phyloP scores from a whole-genome alignment of 2,888 invertebrate genomes.

The Fragum fragum region DNA sequence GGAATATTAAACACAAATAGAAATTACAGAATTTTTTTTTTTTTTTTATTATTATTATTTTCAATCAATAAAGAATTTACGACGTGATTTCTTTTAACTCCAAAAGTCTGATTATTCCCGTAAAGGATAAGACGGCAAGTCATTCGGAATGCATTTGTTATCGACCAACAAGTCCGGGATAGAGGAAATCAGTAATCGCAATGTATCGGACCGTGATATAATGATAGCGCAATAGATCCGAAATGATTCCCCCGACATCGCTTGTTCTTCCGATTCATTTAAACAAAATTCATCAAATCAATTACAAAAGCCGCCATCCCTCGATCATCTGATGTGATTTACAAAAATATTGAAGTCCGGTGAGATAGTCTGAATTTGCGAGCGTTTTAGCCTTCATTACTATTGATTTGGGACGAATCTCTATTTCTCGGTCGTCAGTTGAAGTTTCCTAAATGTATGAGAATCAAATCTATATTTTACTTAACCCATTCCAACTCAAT shows the following conservation, averaged over 20 bases:
- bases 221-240: conserved; percentile 30
- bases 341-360: conserved; percentile 16
- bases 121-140: neutral
- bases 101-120: no score
- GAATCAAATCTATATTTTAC: no score
- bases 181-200: conserved; percentile 17
- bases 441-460: no score
- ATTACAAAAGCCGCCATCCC: conserved; percentile 22
- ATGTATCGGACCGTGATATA: conserved; percentile 28
- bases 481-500: no score
- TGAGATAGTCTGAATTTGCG: neutral
- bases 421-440: neutral
- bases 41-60: no score
- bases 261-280: conserved; percentile 26
- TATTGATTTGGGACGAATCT: neutral
- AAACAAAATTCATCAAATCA: conserved; percentile 30
- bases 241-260: conserved; percentile 28
- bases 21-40: no score
- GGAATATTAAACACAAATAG: no score
- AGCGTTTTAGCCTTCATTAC: neutral
- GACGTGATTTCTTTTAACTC: no score
- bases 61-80: no score
- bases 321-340: conserved; percentile 16
- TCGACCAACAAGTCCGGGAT: conserved; percentile 24
- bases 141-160: conserved; percentile 29